A percentile compares a stretch with the other conserved stretches of the same genome.
Evolutionary conservation across 2,888 invertebrate species (phyloP).

Genomic region (Macrosoma leucophasiata): DNA sequence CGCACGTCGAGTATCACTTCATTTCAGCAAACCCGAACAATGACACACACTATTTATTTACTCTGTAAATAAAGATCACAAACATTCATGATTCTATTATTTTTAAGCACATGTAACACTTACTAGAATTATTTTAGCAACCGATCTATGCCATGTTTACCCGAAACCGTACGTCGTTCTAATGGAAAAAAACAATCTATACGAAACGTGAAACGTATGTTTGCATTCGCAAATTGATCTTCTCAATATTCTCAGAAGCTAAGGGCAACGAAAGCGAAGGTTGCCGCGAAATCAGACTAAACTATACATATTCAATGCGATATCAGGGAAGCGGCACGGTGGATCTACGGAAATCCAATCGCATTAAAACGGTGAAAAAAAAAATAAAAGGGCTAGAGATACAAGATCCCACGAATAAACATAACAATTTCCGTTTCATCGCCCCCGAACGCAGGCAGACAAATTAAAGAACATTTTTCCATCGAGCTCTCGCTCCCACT

Average conservation of each 20-base stretch:
- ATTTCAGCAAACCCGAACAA: not conserved
- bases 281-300: constrained; percentile 38
- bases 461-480: constrained; percentile 72
- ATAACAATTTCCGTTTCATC: constrained; percentile 68
- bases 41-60: no score
- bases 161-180: no score
- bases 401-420: constrained; percentile 59
- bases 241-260: constrained; percentile 28
- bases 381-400: constrained; percentile 49
- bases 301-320: constrained; percentile 53
- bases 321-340: constrained; percentile 34
- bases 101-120: not conserved
- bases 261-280: constrained; percentile 42
- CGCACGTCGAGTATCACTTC: not conserved
- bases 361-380: constrained; percentile 57
- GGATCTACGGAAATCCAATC: constrained; percentile 54
- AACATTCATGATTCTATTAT: no score
- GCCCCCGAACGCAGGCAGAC: constrained; percentile 54
- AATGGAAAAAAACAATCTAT: no score
- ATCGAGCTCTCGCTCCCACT: constrained; percentile 47
- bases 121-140: no score
- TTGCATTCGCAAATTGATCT: constrained; percentile 14
- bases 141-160: no score
- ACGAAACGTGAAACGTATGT: constrained; percentile 8
- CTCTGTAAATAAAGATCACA: no score